Conservation (phyloP, 2,888 invertebrate species). For the Pseudolycoriella hygida region DNA sequence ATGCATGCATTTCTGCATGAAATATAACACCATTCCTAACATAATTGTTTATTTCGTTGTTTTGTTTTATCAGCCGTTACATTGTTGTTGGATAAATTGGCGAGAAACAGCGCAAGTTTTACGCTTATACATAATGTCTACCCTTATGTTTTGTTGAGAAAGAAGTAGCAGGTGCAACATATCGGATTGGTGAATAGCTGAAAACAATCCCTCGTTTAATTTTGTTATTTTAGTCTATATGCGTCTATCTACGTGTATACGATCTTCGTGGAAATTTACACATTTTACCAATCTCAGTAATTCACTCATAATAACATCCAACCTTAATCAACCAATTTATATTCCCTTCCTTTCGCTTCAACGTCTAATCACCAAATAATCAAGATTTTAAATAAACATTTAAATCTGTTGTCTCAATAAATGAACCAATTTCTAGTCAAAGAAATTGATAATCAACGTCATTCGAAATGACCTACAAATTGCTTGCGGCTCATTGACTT, state of each 20-base stretch:
- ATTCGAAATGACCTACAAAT: constrained; percentile 9
- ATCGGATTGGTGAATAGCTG: constrained; percentile 4
- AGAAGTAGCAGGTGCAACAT: constrained; percentile 6
- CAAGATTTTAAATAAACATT: neutral
- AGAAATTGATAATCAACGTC: constrained; percentile 7
- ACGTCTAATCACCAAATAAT: too few species aligned
- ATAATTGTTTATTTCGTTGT: neutral
- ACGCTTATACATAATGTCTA: neutral
- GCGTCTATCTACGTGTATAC: too few species aligned
- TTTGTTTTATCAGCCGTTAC: neutral
- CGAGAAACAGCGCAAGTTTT: too few species aligned
- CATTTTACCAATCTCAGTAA: too few species aligned
- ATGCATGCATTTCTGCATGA: neutral
- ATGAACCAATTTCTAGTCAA: neutral
- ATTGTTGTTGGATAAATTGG: too few species aligned
- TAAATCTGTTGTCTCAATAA: neutral
- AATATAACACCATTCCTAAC: neutral
- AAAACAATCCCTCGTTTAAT: neutral
- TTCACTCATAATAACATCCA: too few species aligned
- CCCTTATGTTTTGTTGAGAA: neutral
- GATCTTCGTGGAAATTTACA: too few species aligned
- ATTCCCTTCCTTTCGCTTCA: too few species aligned
- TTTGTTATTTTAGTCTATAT: too few species aligned
- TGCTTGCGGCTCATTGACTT: constrained; percentile 10
- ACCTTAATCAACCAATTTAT: too few species aligned